phyloP scores from a whole-genome alignment of 1,140 invertebrate species.

The Oryzaephilus surinamensis region DNA sequence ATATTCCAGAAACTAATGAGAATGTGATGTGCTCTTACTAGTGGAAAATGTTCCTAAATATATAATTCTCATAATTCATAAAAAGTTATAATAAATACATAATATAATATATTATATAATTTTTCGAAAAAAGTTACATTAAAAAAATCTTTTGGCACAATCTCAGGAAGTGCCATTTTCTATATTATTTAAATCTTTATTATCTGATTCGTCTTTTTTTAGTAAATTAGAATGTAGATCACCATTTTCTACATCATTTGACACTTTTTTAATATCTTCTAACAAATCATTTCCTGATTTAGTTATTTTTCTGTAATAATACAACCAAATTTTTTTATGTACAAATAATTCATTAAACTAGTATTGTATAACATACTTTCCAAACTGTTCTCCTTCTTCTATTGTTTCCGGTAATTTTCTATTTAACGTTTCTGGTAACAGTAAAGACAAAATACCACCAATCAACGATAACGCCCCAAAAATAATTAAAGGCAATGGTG shows the following conservation, averaged over 20 bases:
- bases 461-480: constrained; percentile 55
- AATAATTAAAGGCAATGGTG: constrained; percentile 57
- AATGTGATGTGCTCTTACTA: no score
- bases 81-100: no score
- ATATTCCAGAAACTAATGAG: no score
- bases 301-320: constrained; percentile 1
- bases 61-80: no score
- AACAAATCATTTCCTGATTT: no score
- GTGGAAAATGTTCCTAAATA: no score
- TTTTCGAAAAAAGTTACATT: neutral
- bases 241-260: constrained; percentile 3
- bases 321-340: constrained; percentile 2
- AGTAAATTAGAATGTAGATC: neutral
- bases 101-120: constrained; percentile 2
- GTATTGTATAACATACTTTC: constrained; percentile 35
- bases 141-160: constrained; percentile 1
- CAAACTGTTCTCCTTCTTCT: constrained; percentile 60
- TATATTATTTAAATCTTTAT: no score
- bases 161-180: neutral
- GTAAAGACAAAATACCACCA: constrained; percentile 53
- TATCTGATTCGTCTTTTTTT: no score
- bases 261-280: no score
- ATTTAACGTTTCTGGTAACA: constrained; percentile 67
- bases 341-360: neutral
- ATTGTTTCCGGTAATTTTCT: constrained; percentile 64